Evolutionary conservation across 1,140 invertebrate species (phyloP), one percentile per base, ranked within the genome.

Genomic region (Plodia interpunctella): DNA sequence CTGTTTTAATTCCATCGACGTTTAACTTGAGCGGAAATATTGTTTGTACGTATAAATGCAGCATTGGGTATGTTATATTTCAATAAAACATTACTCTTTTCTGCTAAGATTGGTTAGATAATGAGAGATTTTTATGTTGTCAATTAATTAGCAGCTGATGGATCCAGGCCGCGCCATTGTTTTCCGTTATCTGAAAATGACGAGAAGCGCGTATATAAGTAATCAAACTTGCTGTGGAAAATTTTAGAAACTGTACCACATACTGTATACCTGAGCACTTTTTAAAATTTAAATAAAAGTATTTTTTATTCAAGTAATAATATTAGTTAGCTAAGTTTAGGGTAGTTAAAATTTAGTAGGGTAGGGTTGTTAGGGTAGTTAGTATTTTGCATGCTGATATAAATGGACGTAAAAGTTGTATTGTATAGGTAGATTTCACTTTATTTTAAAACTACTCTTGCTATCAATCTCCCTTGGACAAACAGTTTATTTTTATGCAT

Each of bases 61-160:
- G 51, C 19, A 53, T 11, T 53, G 51, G 21, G 0, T 10, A n/a
- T 20, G 0, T 10, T 53, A 13, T 53, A 53, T 53, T 53, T 53
- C 9, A 25, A n/a, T 53, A 10, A 53, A 25, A 53, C 21, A 21
- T 25, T n/a, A 8, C 13, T 1, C 20, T 53, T 25, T 53, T 53
- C 21, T 53, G 15, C 9, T 8, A 53, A 25, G 21, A 53, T 53
- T n/a, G 20, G 5, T 21, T 20, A 11, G 19, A n/a, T 25, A 53
- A 21, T 53, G 51, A 25, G 4, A 8, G 51, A 21, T n/a, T 52
- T 57, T 56, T 44, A 51, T 56, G 38, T 21, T 18, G 35, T 10
- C 35, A 32, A 56, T 56, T 56, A 56, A 44, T 56, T 56, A 56
- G 55, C 15, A 15, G 13, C 18, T 56, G 55, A 44, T 56, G 32